Percentiles rank a stretch among this genome's conserved stretches.
Conservation (phyloP, 2,797 vertebrate species). For the Urocyon cinereoargenteus region DNA sequence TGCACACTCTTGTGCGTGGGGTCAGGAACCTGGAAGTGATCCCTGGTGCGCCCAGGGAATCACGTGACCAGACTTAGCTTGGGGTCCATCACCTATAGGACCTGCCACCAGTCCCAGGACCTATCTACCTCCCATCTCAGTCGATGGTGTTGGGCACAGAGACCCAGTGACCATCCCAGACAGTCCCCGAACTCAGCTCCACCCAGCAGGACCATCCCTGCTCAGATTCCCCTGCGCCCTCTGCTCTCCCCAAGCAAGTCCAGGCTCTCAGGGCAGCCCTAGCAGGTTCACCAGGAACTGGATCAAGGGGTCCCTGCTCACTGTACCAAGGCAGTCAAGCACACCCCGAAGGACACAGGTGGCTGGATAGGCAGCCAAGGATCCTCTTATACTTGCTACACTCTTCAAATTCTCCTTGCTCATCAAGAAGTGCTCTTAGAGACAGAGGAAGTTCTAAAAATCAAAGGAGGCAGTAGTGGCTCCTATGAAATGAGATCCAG, state of each 20-base stretch:
- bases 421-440: background rate
- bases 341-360: background rate
- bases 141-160: accelerated
- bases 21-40: background rate
- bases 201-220: background rate
- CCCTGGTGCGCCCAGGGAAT: background rate
- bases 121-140: background rate
- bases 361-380: accelerated
- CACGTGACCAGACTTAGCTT: background rate
- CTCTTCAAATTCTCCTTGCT: background rate
- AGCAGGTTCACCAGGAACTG: accelerated
- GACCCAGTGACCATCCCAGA: accelerated
- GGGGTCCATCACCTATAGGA: background rate
- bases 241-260: background rate
- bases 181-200: accelerated
- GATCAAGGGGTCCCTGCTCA: background rate
- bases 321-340: background rate
- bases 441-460: background rate
- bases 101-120: background rate
- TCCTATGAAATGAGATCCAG: background rate
- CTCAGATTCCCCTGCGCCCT: accelerated
- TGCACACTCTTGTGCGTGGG: background rate
- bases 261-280: background rate
- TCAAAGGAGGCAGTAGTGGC: background rate
- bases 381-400: background rate